phyloP scores from a whole-genome alignment of 2,797 vertebrate species.

The Ambastaia sidthimunki region DNA sequence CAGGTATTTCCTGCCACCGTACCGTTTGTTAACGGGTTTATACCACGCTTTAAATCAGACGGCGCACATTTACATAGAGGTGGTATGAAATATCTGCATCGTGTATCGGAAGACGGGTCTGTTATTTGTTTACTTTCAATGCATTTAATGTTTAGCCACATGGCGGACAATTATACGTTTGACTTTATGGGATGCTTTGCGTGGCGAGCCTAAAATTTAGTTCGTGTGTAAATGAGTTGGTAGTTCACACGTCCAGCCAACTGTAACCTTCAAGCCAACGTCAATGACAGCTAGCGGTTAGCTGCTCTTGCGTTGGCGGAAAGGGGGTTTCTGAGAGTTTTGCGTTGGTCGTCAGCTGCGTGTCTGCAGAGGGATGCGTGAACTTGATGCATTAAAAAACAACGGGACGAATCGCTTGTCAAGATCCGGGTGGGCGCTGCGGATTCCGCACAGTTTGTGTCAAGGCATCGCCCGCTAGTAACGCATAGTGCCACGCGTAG shows the following conservation, averaged over 20 bases:
- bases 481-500: neutral
- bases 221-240: slow-evolving; percentile 7
- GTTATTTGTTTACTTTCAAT: neutral
- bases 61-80: slow-evolving; percentile 22
- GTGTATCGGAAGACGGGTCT: neutral
- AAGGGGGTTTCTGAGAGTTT: slow-evolving; percentile 9
- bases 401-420: slow-evolving; percentile 41
- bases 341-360: slow-evolving; percentile 12
- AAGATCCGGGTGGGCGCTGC: slow-evolving; percentile 42
- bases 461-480: slow-evolving; percentile 27
- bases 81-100: slow-evolving; percentile 2
- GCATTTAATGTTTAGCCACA: neutral
- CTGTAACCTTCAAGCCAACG: slow-evolving; percentile 61
- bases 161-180: neutral
- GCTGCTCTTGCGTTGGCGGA: slow-evolving; percentile 18
- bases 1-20: neutral
- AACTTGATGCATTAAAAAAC: slow-evolving; percentile 30
- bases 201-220: neutral
- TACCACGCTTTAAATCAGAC: slow-evolving; percentile 18
- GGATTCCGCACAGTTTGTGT: slow-evolving; percentile 47
- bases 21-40: slow-evolving; percentile 2
- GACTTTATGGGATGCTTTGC: neutral
- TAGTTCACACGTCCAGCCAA: slow-evolving; percentile 31
- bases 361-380: slow-evolving; percentile 55
- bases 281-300: slow-evolving; percentile 59